Conservation (phyloP, 1,140 invertebrate species). For the Drosophila rhopaloa region DNA sequence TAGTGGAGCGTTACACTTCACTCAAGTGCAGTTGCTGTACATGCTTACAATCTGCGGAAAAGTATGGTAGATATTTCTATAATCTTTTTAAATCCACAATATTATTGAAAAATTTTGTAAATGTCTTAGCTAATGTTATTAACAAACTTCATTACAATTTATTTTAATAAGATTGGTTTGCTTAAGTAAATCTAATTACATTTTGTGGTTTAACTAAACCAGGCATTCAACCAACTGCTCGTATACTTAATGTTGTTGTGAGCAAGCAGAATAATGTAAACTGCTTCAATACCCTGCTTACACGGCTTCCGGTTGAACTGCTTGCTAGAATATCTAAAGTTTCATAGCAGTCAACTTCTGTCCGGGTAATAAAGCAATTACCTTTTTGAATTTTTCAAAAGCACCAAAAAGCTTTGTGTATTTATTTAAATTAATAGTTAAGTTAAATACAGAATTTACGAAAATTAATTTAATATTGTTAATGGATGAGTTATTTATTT, state of each 20-base stretch:
- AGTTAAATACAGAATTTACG: not conserved
- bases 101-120: too few species aligned
- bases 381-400: not conserved
- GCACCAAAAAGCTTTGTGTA: not conserved
- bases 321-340: not conserved
- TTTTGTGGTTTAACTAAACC: too few species aligned
- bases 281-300: not conserved
- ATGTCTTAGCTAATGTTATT: too few species aligned
- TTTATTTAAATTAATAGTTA: not conserved
- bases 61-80: too few species aligned
- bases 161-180: too few species aligned
- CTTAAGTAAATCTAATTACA: not conserved
- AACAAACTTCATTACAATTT: too few species aligned
- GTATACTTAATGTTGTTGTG: not conserved
- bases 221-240: not conserved
- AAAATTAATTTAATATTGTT: not conserved
- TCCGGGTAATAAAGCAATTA: not conserved
- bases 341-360: not conserved
- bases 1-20: conserved; percentile 10
- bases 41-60: too few species aligned
- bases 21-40: not conserved
- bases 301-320: not conserved
- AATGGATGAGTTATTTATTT: too few species aligned
- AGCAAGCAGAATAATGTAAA: not conserved
- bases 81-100: too few species aligned